Percentiles rank a stretch among this genome's conserved stretches.
Conservation (phyloP, 2,797 vertebrate genomes). For the Neosilurus hyrtlii region DNA sequence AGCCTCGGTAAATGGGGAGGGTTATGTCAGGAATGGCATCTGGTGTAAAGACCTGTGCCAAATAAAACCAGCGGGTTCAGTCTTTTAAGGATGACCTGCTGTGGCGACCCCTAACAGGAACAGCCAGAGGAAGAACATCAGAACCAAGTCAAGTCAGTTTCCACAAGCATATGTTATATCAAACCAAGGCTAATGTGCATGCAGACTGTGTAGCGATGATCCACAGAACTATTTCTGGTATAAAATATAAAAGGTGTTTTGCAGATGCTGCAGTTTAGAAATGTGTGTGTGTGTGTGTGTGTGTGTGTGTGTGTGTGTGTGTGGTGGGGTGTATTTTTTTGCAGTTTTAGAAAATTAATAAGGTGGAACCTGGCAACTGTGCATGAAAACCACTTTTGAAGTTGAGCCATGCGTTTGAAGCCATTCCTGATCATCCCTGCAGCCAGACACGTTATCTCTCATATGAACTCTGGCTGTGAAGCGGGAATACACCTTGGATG, state of each 20-base stretch:
- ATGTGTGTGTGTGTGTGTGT: not conserved
- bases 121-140: too few species aligned
- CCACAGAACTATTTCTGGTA: not conserved
- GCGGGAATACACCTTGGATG: not conserved
- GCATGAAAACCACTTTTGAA: not conserved
- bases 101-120: too few species aligned
- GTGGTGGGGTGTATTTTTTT: too few species aligned
- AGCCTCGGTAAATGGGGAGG: too few species aligned
- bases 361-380: not conserved
- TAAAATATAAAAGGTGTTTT: not conserved
- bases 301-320: not conserved
- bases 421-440: constrained; percentile 30
- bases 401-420: not conserved
- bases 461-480: not conserved
- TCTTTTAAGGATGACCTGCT: too few species aligned
- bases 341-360: not conserved
- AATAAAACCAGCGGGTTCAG: too few species aligned
- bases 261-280: not conserved
- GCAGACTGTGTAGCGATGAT: not conserved
- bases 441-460: constrained; percentile 53
- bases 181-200: not conserved
- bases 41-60: too few species aligned
- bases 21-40: too few species aligned
- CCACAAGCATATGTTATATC: not conserved
- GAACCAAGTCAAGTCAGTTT: not conserved